These are phyloP conservation scores for Schrankia costaestrigalis DNA, from an alignment of 2,888 invertebrate genomes.

Conservation along the genomic window DNA sequence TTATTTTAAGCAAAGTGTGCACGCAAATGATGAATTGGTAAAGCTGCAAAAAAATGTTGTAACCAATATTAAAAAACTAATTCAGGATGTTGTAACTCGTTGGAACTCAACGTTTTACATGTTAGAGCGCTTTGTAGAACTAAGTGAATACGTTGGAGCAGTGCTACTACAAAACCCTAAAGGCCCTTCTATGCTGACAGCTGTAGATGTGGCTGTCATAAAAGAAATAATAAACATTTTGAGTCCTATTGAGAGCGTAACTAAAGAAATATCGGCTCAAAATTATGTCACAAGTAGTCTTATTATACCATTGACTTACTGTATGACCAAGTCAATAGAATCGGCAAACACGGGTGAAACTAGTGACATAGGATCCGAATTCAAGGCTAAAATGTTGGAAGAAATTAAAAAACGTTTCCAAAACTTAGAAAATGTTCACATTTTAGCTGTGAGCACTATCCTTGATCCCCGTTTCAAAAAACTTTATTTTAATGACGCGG, in stretches of 20 bases:
- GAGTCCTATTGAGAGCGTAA: conserved; percentile 5
- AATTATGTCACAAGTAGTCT: conserved; percentile 6
- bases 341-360: conserved; percentile 2
- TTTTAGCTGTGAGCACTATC: too few species aligned
- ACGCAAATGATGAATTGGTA: conserved; percentile 5
- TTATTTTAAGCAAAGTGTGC: conserved; percentile 8
- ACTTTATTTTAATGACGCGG: background rate
- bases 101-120: too few species aligned
- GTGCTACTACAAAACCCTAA: conserved; percentile 5
- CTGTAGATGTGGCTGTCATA: conserved; percentile 5
- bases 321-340: conserved; percentile 6
- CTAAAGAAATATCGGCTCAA: conserved; percentile 8
- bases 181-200: conserved; percentile 4
- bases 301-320: conserved; percentile 6
- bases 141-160: background rate
- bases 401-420: conserved; percentile 1
- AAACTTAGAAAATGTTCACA: background rate
- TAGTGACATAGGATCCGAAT: conserved; percentile 5
- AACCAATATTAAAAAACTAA: conserved; percentile 4
- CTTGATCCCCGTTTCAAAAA: background rate
- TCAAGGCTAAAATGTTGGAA: conserved; percentile 4
- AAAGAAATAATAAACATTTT: conserved; percentile 7
- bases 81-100: conserved; percentile 2
- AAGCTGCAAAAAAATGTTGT: conserved; percentile 5
- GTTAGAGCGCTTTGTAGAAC: background rate